Percentiles rank a stretch among this genome's conserved stretches.
These are phyloP conservation scores for Megaustenia siamemsis DNA, from an alignment of 2,888 invertebrate genomes.

Conservation along the genomic window DNA sequence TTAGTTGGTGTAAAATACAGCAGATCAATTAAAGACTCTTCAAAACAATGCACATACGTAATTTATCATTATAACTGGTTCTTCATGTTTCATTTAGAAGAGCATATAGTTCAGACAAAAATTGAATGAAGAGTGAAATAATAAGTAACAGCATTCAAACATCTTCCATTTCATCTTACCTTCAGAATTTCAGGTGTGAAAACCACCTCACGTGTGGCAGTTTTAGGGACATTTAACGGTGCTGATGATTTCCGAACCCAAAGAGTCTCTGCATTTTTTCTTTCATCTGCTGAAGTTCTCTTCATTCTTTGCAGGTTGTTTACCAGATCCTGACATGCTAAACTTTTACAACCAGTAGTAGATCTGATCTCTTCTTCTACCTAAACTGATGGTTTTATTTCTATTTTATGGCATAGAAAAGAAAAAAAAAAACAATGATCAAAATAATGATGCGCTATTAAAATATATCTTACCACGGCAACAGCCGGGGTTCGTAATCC, in stretches of 20 bases:
- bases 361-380: background rate
- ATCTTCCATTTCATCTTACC: slow-evolving; percentile 61
- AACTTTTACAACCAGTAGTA: background rate
- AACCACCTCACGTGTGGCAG: slow-evolving; percentile 84
- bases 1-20: too few species aligned
- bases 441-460: too few species aligned
- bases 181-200: slow-evolving; percentile 88
- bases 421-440: background rate
- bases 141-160: background rate
- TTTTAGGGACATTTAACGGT: slow-evolving; percentile 61
- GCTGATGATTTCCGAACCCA: slow-evolving; percentile 60
- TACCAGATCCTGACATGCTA: slow-evolving; percentile 48
- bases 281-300: slow-evolving; percentile 60
- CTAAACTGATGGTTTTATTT: background rate
- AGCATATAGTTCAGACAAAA: too few species aligned
- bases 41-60: too few species aligned
- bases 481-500: too few species aligned
- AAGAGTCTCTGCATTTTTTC: slow-evolving; percentile 70
- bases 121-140: too few species aligned
- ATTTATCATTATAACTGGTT: too few species aligned
- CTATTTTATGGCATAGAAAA: background rate
- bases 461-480: too few species aligned
- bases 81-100: too few species aligned
- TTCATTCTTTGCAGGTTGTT: slow-evolving; percentile 53
- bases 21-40: too few species aligned